A percentile compares a stretch with the other conserved stretches of the same genome.
phyloP scores from a whole-genome alignment of 1,140 invertebrate species.

The Leptinotarsa defecta region DNA sequence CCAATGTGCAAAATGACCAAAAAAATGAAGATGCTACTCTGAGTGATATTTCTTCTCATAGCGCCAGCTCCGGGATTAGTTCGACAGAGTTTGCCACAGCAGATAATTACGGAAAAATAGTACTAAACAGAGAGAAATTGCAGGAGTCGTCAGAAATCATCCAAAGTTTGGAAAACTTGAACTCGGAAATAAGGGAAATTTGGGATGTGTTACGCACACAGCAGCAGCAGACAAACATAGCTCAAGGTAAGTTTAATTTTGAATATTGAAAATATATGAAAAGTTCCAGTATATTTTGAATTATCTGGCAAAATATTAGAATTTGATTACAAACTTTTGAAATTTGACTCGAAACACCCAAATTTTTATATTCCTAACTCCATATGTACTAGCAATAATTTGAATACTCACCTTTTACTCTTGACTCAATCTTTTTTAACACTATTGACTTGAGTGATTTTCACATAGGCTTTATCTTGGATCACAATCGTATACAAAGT shows the following conservation, averaged over 20 bases:
- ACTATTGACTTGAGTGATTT: no score
- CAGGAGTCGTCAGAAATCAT: constrained; percentile 72
- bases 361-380: no score
- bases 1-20: constrained; percentile 58
- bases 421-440: no score
- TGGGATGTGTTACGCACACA: constrained; percentile 71
- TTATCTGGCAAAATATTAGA: no score
- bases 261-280: no score
- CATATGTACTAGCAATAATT: no score
- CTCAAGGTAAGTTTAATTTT: constrained; percentile 52
- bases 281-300: no score
- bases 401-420: no score
- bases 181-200: constrained; percentile 73
- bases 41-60: constrained; percentile 70
- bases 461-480: no score
- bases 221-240: constrained; percentile 60
- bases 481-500: no score
- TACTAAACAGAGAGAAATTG: constrained; percentile 44
- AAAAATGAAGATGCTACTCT: constrained; percentile 62
- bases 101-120: constrained; percentile 50
- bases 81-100: constrained; percentile 69
- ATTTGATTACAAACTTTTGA: no score
- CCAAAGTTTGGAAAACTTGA: constrained; percentile 71
- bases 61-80: constrained; percentile 70
- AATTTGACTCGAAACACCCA: no score